Evolutionary conservation across 2,888 invertebrate genomes (phyloP), one percentile per base, ranked within the genome.

Genomic region (Iphiclides podalirius): DNA sequence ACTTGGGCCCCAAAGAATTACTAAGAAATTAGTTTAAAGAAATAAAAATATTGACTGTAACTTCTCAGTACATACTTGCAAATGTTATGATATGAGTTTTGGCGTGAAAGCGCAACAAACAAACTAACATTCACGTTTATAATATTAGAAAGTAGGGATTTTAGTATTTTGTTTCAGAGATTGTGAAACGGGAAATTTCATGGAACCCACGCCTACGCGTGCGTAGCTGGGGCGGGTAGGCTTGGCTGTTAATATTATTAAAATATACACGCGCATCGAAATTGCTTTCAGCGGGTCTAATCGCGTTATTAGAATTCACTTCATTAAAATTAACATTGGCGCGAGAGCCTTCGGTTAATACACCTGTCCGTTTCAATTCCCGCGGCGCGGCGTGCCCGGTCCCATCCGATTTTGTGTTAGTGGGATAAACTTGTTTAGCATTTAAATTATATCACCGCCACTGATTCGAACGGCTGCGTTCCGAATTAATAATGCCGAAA

Each of bases 361-460:
- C 70, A 79, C 78, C 75, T 81, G 77, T 71, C 78, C 67, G 72
- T 71, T 74, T 73, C 72, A 76, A 79, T 70, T 75, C 72, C 72
- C 76, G 60, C 57, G 65, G 72, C 74, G 61, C 60, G 65, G 58
- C 68, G 62, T 72, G 31, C 58, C 70, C 68, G 63, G 66, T 75
- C 81, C 50, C 40, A 20, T 44, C 50, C 80, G 79, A 81, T 79
- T 82, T 76, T 67, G 70, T 75, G 76, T 70, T 79, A 80, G 80
- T 79, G 75, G 75, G 76, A 72, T 76, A 80, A 79, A 83, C 84
- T 81, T 79, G 82, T 79, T 83, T 83, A 84, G 79, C 82, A 86
- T 87, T 85, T 79, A 85, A 86, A 87, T 87, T 79, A 83, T 82
- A 81, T 85, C 79, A 77, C 70, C 77, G 73, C 74, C 72, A 71